Conservation (phyloP, 2,888 invertebrate genomes). For the Eupithecia subfuscata region DNA sequence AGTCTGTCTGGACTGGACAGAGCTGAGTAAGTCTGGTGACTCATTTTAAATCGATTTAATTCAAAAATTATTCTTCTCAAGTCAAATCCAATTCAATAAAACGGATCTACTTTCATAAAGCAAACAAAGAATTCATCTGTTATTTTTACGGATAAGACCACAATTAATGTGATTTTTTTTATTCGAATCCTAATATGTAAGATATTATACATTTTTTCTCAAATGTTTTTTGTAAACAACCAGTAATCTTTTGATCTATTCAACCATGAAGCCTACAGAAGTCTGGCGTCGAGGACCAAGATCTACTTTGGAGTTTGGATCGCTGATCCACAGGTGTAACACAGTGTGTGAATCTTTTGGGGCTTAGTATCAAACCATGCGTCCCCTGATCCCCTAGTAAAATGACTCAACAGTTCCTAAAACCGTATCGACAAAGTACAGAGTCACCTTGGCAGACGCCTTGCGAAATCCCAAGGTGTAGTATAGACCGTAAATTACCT, state of each 20-base stretch:
- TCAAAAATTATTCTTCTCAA: not conserved
- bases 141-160: no score
- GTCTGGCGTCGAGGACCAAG: not conserved
- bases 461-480: constrained; percentile 23
- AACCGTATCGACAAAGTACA: not conserved
- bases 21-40: not conserved
- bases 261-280: not conserved
- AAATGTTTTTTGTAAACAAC: not conserved
- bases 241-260: not conserved
- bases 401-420: not conserved
- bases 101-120: not conserved
- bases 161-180: no score
- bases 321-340: no score
- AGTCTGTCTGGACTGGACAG: not conserved
- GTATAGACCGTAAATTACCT: constrained; percentile 4
- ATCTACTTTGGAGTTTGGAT: no score
- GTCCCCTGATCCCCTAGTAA: not conserved
- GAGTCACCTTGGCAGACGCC: constrained; percentile 17
- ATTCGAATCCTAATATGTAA: no score
- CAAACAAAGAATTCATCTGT: not conserved
- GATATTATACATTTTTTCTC: no score
- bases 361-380: not conserved
- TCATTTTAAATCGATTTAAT: not conserved
- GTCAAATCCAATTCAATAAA: not conserved
- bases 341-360: no score